A percentile compares a stretch with the other conserved stretches of the same genome.
Evolutionary conservation across 2,113 vertebrate species (phyloP).

Genomic region (Leptobrachium leishanense): DNA sequence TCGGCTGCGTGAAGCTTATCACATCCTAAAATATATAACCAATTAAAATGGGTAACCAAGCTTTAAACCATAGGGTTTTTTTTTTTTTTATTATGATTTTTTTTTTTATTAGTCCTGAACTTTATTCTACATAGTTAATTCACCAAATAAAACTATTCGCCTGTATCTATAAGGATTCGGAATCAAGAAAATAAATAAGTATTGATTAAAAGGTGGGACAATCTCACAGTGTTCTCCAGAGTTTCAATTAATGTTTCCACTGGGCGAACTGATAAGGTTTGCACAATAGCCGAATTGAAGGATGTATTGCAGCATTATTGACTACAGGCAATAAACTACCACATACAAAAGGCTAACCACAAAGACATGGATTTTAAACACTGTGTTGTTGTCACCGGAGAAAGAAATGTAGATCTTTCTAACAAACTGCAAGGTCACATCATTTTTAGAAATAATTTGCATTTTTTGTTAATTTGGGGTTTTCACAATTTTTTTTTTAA

Average conservation of each 20-base stretch:
- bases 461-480: neutral
- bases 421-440: slow-evolving; percentile 23
- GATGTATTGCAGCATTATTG: slow-evolving; percentile 34
- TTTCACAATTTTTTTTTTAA: too few relatives aligned
- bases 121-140: slow-evolving; percentile 81
- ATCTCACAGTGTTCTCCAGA: slow-evolving; percentile 59
- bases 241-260: slow-evolving; percentile 65
- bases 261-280: slow-evolving; percentile 43
- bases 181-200: slow-evolving; percentile 79
- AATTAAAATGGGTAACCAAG: slow-evolving; percentile 71
- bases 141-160: slow-evolving; percentile 76
- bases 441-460: slow-evolving; percentile 5
- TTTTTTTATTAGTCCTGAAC: slow-evolving; percentile 72
- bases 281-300: slow-evolving; percentile 38
- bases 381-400: slow-evolving; percentile 16
- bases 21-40: slow-evolving; percentile 71
- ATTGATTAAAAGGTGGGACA: slow-evolving; percentile 72
- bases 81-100: slow-evolving; percentile 66
- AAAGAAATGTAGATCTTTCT: slow-evolving; percentile 1
- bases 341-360: slow-evolving; percentile 30
- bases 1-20: slow-evolving; percentile 86
- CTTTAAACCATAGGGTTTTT: slow-evolving; percentile 65
- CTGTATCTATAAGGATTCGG: slow-evolving; percentile 74
- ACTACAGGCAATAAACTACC: slow-evolving; percentile 36
- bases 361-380: slow-evolving; percentile 32